These are phyloP conservation scores for Thumatha senex DNA, from an alignment of 2,888 invertebrate species.

Conservation along the genomic window DNA sequence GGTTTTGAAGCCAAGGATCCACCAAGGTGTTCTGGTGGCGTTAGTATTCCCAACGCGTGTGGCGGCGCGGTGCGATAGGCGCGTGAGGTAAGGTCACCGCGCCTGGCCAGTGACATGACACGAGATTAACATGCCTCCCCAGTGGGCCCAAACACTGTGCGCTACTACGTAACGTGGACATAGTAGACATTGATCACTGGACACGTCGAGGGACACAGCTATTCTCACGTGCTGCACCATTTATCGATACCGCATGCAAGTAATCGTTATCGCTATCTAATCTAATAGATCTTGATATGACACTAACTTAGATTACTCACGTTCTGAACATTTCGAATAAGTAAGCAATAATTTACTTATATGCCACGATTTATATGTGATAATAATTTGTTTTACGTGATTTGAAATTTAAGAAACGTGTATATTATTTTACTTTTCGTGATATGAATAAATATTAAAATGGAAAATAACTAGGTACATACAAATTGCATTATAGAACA, in stretches of 20 bases:
- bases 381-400: background rate
- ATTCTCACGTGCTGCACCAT: slow-evolving; percentile 11
- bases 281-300: slow-evolving; percentile 29
- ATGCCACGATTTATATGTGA: background rate
- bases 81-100: slow-evolving; percentile 79
- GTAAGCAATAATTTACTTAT: background rate
- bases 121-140: slow-evolving; percentile 67
- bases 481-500: slow-evolving; percentile 11
- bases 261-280: slow-evolving; percentile 25
- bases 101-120: slow-evolving; percentile 72
- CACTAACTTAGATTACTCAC: slow-evolving; percentile 11
- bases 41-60: slow-evolving; percentile 79
- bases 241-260: slow-evolving; percentile 16
- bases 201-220: slow-evolving; percentile 12
- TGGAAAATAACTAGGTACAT: no score
- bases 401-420: no score
- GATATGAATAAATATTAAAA: no score
- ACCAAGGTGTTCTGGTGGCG: slow-evolving; percentile 76
- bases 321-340: background rate
- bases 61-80: slow-evolving; percentile 63
- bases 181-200: slow-evolving; percentile 2
- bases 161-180: slow-evolving; percentile 19
- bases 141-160: slow-evolving; percentile 23
- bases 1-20: slow-evolving; percentile 83
- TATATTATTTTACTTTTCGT: no score